These are phyloP conservation scores for Acropternis orthonyx DNA, from an alignment of 2,797 vertebrate genomes.

Conservation along the genomic window DNA sequence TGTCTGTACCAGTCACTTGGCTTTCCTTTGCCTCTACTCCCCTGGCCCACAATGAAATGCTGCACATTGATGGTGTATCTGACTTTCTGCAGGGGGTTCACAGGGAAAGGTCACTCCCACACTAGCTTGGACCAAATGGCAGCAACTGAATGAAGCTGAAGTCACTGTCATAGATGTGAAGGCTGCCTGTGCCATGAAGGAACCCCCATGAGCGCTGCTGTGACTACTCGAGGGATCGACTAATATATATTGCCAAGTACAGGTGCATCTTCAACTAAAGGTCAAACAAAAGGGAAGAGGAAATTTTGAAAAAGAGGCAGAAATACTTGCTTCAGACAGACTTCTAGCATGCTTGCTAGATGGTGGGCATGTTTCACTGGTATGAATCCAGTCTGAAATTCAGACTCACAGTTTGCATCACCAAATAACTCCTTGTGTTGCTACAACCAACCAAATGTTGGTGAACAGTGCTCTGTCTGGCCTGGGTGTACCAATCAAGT, in stretches of 20 bases:
- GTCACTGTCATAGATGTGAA: not conserved
- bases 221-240: not conserved
- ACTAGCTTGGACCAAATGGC: not conserved
- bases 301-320: not conserved
- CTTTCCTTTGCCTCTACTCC: not conserved
- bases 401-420: not conserved
- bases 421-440: not conserved
- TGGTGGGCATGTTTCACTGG: not conserved
- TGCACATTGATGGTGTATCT: not conserved
- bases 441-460: not conserved
- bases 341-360: not conserved
- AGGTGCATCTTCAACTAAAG: slow-evolving; percentile 2
- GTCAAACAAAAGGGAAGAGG: not conserved
- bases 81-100: slow-evolving; percentile 19
- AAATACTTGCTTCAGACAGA: not conserved
- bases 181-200: not conserved
- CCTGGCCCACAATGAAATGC: not conserved
- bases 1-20: not conserved
- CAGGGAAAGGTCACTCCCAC: slow-evolving; percentile 19
- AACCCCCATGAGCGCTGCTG: fast-evolving
- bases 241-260: not conserved
- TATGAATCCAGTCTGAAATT: not conserved
- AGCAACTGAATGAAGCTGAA: not conserved
- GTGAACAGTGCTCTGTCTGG: not conserved
- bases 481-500: not conserved